phyloP scores from a whole-genome alignment of 2,888 invertebrate species.

The Neoaliturus tenellus region DNA sequence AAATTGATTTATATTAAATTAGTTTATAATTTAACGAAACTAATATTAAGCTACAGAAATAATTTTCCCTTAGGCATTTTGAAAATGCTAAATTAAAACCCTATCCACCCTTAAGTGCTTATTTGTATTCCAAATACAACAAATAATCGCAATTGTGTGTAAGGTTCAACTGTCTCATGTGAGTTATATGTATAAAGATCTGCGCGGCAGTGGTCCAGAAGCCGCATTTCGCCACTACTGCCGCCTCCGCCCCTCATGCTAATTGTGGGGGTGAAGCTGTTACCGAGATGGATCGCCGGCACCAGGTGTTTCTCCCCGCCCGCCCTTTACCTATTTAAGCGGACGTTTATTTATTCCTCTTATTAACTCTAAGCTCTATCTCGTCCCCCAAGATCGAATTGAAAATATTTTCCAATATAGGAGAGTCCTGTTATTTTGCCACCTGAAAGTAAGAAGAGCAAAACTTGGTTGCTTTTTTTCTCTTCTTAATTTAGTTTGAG shows the following conservation, averaged over 20 bases:
- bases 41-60: no score
- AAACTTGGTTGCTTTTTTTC: no score
- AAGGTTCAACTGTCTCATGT: no score
- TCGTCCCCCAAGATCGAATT: conserved; percentile 1
- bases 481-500: no score
- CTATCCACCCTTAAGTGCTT: no score
- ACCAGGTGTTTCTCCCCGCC: conserved; percentile 10
- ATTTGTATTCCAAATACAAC: no score
- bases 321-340: conserved; percentile 34
- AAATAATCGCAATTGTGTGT: no score
- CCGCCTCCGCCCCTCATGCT: neutral
- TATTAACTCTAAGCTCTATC: conserved; percentile 49
- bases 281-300: conserved; percentile 21
- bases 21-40: no score
- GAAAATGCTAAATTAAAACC: no score
- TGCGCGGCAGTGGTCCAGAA: neutral
- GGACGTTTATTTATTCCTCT: conserved; percentile 50
- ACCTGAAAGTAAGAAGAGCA: neutral
- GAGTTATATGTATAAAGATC: no score
- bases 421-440: neutral
- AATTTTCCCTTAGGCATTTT: no score
- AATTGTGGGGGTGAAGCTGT: conserved; percentile 19
- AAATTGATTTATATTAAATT: no score
- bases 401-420: neutral
- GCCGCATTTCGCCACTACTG: neutral